Evolutionary conservation across 1,140 invertebrate species (phyloP).

Genomic region (Helicoverpa zea): DNA sequence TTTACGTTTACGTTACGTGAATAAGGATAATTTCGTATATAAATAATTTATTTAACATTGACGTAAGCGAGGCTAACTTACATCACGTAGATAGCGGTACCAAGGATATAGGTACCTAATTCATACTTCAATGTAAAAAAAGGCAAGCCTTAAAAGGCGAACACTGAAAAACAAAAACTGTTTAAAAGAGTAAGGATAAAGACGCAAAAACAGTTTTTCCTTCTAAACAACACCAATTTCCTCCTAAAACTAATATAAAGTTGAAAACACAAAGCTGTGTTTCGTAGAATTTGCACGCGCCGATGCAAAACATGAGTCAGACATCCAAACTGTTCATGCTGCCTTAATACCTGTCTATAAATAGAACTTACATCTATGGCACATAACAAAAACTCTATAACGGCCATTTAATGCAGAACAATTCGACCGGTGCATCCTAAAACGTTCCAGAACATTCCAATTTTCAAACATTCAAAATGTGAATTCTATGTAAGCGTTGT

Average conservation of each 20-base stretch:
- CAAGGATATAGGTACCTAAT: not conserved
- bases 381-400: slow-evolving; percentile 10
- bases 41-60: not conserved
- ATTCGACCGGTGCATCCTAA: not conserved
- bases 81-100: not conserved
- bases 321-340: slow-evolving; percentile 26
- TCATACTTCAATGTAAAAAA: not conserved
- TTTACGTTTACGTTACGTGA: too few relatives aligned
- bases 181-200: not conserved
- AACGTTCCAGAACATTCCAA: slow-evolving; percentile 27
- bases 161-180: not conserved
- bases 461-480: slow-evolving; percentile 32
- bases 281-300: slow-evolving; percentile 32
- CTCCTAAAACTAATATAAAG: not conserved
- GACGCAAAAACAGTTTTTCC: not conserved
- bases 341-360: slow-evolving; percentile 34
- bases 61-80: slow-evolving; percentile 11
- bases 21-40: not conserved
- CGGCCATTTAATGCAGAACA: not conserved
- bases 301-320: slow-evolving; percentile 35
- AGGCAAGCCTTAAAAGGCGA: not conserved
- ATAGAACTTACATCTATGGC: slow-evolving; percentile 15
- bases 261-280: slow-evolving; percentile 18
- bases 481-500: slow-evolving; percentile 42
- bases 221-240: not conserved